A percentile compares a stretch with the other conserved stretches of the same genome.
These are phyloP conservation scores for Acronicta psi DNA, from an alignment of 2,888 invertebrate genomes.

Conservation along the genomic window DNA sequence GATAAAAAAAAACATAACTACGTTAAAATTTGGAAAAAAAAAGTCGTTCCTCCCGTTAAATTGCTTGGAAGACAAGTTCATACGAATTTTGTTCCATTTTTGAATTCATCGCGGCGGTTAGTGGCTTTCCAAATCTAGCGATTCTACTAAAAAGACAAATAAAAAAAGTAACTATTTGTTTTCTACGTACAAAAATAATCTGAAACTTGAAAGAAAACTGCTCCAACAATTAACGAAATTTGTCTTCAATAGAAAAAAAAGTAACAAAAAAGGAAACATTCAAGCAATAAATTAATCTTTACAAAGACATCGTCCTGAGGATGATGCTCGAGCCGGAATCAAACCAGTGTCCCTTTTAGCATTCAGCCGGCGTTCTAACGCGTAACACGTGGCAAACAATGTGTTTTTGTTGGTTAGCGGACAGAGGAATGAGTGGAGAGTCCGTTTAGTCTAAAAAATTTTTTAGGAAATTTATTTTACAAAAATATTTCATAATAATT, in stretches of 20 bases:
- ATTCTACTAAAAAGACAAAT: no score
- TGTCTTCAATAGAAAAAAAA: slow-evolving; percentile 15
- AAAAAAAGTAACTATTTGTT: background rate
- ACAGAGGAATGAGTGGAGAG: slow-evolving; percentile 65
- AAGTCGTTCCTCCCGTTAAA: no score
- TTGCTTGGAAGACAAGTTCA: no score
- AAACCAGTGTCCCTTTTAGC: slow-evolving; percentile 77
- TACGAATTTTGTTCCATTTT: no score
- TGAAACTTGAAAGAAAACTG: slow-evolving; percentile 17
- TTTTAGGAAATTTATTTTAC: background rate
- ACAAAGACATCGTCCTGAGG: slow-evolving; percentile 47
- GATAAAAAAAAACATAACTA: no score
- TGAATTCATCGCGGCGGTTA: no score
- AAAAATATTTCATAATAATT: no score
- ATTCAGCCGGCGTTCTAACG: slow-evolving; percentile 79
- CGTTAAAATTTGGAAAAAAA: no score
- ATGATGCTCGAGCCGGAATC: slow-evolving; percentile 63
- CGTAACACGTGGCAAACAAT: slow-evolving; percentile 87
- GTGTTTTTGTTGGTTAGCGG: slow-evolving; percentile 79
- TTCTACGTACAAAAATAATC: background rate
- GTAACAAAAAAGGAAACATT: slow-evolving; percentile 24
- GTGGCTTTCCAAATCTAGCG: no score
- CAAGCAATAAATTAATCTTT: slow-evolving; percentile 52
- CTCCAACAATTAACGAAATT: slow-evolving; percentile 17
- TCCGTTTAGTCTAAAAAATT: slow-evolving; percentile 1